Evolutionary conservation across 2,888 invertebrate genomes (phyloP).

Genomic region (Drosophila lacicola): DNA sequence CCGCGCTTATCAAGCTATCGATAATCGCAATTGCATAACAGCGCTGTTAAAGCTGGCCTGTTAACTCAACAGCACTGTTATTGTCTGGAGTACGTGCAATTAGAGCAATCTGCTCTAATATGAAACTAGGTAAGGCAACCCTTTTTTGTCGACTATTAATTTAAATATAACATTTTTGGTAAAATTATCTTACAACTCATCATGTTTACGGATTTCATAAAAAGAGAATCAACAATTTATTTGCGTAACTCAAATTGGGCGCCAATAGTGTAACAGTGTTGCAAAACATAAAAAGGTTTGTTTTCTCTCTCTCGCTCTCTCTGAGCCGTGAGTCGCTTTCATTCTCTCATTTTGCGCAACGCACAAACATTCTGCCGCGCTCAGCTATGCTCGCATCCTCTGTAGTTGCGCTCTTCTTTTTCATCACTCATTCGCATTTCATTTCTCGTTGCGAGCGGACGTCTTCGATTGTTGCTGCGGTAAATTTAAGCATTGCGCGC

Average conservation of each 20-base stretch:
- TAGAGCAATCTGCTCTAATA: not conserved
- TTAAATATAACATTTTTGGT: not conserved
- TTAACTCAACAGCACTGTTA: conserved; percentile 13
- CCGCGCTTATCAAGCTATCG: conserved; percentile 35
- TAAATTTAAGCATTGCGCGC: conserved; percentile 55
- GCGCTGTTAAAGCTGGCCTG: conserved; percentile 5
- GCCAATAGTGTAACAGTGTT: conserved; percentile 27
- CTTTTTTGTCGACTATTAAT: not conserved
- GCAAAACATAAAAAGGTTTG: not conserved
- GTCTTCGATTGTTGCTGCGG: conserved; percentile 55
- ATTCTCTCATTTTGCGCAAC: conserved; percentile 52
- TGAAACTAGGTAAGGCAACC: too few relatives aligned
- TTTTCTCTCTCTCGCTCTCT: conserved; percentile 12
- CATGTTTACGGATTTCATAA: too few relatives aligned
- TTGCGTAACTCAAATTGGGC: not conserved
- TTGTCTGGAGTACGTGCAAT: too few relatives aligned
- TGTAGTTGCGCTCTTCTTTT: conserved; percentile 45
- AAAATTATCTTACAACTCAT: too few relatives aligned
- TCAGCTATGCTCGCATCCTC: conserved; percentile 46
- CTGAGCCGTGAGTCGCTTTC: not conserved
- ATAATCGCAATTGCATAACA: conserved; percentile 11
- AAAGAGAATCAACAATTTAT: not conserved
- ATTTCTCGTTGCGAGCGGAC: conserved; percentile 66
- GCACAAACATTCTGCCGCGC: conserved; percentile 34
- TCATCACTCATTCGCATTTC: conserved; percentile 63